Evolutionary conservation across 2,888 invertebrate genomes (phyloP).

Genomic region (Andrena minutula): DNA sequence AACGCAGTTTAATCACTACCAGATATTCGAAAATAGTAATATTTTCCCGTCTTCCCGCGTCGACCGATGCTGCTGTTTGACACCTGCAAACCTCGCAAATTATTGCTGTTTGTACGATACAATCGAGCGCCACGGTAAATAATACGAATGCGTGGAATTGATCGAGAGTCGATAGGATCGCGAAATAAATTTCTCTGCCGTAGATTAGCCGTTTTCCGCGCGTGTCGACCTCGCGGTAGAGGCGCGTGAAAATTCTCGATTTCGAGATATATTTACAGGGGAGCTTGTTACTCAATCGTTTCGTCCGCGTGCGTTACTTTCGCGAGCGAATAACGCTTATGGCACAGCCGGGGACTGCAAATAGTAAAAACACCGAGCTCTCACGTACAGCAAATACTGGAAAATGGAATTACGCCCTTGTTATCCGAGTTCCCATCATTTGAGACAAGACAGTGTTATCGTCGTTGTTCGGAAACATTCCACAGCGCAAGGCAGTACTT

Average conservation of each 20-base stretch:
- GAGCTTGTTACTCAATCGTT: slow-evolving; percentile 6
- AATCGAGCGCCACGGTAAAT: slow-evolving; percentile 4
- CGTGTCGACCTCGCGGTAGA: background rate
- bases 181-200: slow-evolving; percentile 5
- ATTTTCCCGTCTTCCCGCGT: background rate
- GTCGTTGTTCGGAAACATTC: background rate
- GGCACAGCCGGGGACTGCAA: background rate
- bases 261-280: slow-evolving; percentile 19
- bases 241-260: background rate
- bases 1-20: background rate
- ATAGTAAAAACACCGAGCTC: slow-evolving; percentile 45
- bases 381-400: slow-evolving; percentile 49
- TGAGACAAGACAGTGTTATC: background rate
- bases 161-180: background rate
- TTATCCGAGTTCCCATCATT: background rate
- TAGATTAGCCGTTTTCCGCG: background rate
- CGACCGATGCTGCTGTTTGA: background rate
- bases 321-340: background rate
- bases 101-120: background rate
- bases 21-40: background rate
- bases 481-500: background rate
- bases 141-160: background rate
- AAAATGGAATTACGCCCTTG: slow-evolving; percentile 42
- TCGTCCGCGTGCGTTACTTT: slow-evolving; percentile 9
- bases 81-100: background rate